phyloP scores from a whole-genome alignment of 2,888 invertebrate species.

The Autographa gamma region DNA sequence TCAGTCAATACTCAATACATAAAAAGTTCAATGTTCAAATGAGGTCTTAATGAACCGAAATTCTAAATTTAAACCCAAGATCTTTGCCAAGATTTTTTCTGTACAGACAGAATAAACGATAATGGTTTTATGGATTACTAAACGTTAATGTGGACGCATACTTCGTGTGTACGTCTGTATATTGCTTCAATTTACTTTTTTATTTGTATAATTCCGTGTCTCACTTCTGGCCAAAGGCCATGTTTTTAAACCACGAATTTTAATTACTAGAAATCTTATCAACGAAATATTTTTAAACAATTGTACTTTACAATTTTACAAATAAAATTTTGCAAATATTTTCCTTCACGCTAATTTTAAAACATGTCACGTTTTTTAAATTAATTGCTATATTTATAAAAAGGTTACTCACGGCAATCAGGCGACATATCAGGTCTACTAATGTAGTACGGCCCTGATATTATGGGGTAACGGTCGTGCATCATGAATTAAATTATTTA shows the following conservation, averaged over 20 bases:
- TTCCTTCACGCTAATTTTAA: neutral
- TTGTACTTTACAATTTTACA: neutral
- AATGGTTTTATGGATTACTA: constrained; percentile 35
- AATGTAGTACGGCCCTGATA: constrained; percentile 70
- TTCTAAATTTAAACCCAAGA: constrained; percentile 32
- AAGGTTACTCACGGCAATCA: constrained; percentile 69
- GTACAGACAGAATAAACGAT: constrained; percentile 18
- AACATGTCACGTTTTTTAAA: constrained; percentile 4
- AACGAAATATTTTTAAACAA: neutral
- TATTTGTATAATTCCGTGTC: neutral
- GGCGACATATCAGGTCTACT: constrained; percentile 68
- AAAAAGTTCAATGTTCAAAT: constrained; percentile 28
- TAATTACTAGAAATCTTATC: neutral
- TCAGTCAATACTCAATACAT: neutral
- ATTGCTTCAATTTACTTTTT: constrained; percentile 9
- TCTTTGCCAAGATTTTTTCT: constrained; percentile 42
- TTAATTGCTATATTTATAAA: neutral
- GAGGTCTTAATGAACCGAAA: constrained; percentile 16
- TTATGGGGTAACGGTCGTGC: constrained; percentile 62
- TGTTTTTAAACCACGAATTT: neutral
- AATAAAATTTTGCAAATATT: neutral
- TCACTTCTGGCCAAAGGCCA: constrained; percentile 5
- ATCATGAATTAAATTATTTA: constrained; percentile 53
- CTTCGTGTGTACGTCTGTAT: neutral
- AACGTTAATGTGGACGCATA: constrained; percentile 14